Evolutionary conservation across 2,113 vertebrate genomes (phyloP).

Genomic region (Fukomys damarensis): DNA sequence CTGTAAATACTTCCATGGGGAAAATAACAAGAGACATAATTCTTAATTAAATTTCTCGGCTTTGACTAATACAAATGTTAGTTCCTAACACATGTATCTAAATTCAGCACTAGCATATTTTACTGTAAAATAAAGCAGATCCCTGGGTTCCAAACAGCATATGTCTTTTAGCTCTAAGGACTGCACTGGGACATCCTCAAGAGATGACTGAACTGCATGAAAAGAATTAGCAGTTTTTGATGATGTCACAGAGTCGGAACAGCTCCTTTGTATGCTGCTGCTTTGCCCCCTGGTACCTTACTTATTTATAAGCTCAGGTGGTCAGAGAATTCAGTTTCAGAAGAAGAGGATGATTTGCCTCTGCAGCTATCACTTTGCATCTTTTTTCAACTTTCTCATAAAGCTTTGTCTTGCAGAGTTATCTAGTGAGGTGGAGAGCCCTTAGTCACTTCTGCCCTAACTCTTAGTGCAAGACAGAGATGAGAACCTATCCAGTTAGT

Average conservation of each 20-base stretch:
- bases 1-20: constrained; percentile 63
- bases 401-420: neutral
- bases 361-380: neutral
- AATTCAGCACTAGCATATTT: constrained; percentile 45
- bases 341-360: constrained; percentile 31
- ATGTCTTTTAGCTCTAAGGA: constrained; percentile 6
- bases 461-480: neutral
- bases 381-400: neutral
- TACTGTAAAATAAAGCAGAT: constrained; percentile 66
- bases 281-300: constrained; percentile 8
- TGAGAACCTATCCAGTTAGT: neutral
- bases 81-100: constrained; percentile 63
- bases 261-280: neutral
- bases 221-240: constrained; percentile 13
- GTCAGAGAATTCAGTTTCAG: neutral
- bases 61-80: constrained; percentile 73
- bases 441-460: neutral
- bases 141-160: neutral
- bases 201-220: neutral
- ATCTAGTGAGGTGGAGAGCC: neutral
- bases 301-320: constrained; percentile 58
- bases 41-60: constrained; percentile 75
- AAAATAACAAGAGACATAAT: constrained; percentile 54
- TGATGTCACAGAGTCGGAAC: neutral
- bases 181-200: neutral